Conservation (phyloP, 2,797 vertebrate genomes). For the Micropoecilia bifurca region DNA sequence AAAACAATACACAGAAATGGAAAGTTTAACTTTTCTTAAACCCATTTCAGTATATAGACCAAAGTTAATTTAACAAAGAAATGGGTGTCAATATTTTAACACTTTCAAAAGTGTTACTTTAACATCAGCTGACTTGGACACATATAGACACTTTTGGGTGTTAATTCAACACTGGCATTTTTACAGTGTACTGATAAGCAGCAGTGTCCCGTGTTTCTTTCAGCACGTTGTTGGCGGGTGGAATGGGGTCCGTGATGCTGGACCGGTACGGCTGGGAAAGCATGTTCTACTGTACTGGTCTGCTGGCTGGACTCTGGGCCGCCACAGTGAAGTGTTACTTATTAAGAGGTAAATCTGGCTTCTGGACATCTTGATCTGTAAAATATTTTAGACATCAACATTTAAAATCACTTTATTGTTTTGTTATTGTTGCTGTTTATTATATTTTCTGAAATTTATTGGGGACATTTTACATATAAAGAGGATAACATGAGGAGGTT, state of each 20-base stretch:
- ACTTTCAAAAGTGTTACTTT: too few species aligned
- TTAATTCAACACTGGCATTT: too few species aligned
- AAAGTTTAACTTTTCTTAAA: too few species aligned
- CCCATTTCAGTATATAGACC: too few species aligned
- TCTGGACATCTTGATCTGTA: neutral
- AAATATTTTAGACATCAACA: neutral
- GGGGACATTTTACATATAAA: neutral
- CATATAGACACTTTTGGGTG: too few species aligned
- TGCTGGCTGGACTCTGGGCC: constrained; percentile 87
- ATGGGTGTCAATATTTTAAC: too few species aligned
- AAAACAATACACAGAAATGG: too few species aligned
- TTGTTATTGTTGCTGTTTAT: neutral
- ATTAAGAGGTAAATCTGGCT: constrained; percentile 67
- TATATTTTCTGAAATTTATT: neutral
- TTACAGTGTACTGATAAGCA: too few species aligned
- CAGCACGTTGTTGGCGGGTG: constrained; percentile 88
- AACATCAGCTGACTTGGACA: too few species aligned
- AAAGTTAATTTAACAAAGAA: too few species aligned
- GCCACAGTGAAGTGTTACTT: constrained; percentile 85
- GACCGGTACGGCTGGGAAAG: constrained; percentile 89
- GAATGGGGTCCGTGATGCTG: constrained; percentile 86
- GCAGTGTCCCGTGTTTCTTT: constrained; percentile 14
- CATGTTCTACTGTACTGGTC: constrained; percentile 87
- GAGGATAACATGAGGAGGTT: neutral
- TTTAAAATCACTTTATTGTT: neutral